These are phyloP conservation scores for Diphyllodes magnificus DNA, from an alignment of 2,113 vertebrate species.

Conservation along the genomic window DNA sequence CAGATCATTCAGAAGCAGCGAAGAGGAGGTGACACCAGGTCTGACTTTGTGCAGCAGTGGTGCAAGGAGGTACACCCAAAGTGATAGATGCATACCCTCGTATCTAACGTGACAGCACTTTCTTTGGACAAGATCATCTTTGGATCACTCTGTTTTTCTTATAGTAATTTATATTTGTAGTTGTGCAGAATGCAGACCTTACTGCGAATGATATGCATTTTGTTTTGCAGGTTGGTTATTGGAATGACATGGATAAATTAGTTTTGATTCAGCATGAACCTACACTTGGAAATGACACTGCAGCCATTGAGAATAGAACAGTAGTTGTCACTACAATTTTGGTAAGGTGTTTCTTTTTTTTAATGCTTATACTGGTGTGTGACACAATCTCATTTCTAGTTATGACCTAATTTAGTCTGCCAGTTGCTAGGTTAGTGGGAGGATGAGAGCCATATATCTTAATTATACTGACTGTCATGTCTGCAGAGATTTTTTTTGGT, in stretches of 20 bases:
- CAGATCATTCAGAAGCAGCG: not conserved
- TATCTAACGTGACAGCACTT: rapidly evolving
- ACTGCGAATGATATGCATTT: not conserved
- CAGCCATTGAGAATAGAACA: slow-evolving; percentile 90
- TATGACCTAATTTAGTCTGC: slow-evolving; percentile 22
- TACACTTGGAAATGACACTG: slow-evolving; percentile 86
- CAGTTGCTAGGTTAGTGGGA: not conserved
- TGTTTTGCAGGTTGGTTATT: slow-evolving; percentile 90
- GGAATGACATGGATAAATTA: slow-evolving; percentile 97
- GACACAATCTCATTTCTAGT: not conserved
- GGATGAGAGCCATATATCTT: not conserved
- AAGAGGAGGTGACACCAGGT: not conserved
- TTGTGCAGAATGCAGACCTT: not conserved
- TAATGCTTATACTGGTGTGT: not conserved
- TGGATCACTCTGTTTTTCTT: not conserved
- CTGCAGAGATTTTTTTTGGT: slow-evolving; percentile 5
- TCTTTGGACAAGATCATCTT: not conserved
- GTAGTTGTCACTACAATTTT: slow-evolving; percentile 97
- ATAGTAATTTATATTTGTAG: not conserved
- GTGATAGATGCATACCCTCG: rapidly evolving
- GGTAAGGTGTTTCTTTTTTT: slow-evolving; percentile 82
- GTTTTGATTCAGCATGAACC: slow-evolving; percentile 93
- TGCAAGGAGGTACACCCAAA: not conserved
- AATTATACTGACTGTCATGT: slow-evolving; percentile 1
- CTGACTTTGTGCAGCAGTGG: not conserved